Percentiles rank a stretch among this genome's conserved stretches.
Conservation (phyloP, 2,797 vertebrate genomes). For the Melanotaenia boesemani region DNA sequence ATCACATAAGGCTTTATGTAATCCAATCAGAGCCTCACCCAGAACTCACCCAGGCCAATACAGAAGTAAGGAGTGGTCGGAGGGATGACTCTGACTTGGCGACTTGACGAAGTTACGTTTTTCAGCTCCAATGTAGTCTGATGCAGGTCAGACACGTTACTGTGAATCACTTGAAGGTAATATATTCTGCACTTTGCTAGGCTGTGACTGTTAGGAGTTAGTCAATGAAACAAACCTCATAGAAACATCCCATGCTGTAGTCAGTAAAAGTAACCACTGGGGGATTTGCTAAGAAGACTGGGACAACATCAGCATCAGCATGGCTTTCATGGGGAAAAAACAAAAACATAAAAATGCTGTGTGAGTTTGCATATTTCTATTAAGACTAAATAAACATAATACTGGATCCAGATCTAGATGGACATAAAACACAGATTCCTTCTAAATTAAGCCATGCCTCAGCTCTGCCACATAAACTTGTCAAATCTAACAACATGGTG, state of each 20-base stretch:
- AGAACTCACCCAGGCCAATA: conserved; percentile 89
- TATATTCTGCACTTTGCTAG: neutral
- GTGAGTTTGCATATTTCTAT: neutral
- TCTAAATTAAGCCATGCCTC: neutral
- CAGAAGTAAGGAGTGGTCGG: conserved; percentile 89
- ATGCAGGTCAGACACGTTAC: conserved; percentile 14
- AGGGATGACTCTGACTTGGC: conserved; percentile 88
- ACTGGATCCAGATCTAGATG: neutral
- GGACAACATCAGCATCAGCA: conserved; percentile 65
- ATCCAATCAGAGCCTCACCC: conserved; percentile 13
- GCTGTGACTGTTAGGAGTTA: neutral
- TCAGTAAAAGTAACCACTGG: conserved; percentile 86
- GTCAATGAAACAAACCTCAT: conserved; percentile 85
- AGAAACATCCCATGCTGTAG: conserved; percentile 88
- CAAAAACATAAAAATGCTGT: neutral
- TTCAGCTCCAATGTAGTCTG: conserved; percentile 89
- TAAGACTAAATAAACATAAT: neutral
- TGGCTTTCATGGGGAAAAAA: conserved; percentile 54
- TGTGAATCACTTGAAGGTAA: neutral
- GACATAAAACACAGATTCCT: neutral
- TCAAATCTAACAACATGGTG: neutral
- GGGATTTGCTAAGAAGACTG: conserved; percentile 90
- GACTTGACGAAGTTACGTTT: conserved; percentile 89
- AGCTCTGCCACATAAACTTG: neutral
- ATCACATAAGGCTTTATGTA: neutral